Conservation (phyloP, 2,888 invertebrate species). For the Parnassius mnemosyne region DNA sequence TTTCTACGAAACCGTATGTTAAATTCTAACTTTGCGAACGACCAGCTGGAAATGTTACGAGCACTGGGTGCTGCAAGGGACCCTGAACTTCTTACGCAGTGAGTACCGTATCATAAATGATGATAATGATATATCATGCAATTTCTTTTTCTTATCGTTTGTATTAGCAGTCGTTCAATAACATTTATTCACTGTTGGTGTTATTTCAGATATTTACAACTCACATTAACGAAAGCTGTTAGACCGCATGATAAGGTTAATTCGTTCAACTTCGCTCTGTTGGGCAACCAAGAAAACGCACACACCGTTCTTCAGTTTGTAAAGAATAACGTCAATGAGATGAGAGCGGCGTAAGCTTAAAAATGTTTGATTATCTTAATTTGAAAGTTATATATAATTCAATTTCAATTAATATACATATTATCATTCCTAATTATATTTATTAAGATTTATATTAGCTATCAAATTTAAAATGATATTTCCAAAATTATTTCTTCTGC, state of each 20-base stretch:
- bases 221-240: constrained; percentile 58
- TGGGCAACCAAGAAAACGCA: constrained; percentile 60
- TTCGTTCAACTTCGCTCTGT: constrained; percentile 65
- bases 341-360: constrained; percentile 57
- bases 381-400: too few relatives aligned
- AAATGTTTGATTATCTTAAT: too few relatives aligned
- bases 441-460: too few relatives aligned
- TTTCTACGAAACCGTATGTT: constrained; percentile 64
- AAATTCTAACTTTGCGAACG: constrained; percentile 65
- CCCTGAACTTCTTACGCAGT: constrained; percentile 53
- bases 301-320: constrained; percentile 59
- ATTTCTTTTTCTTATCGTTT: neutral
- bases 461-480: too few relatives aligned
- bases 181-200: too few relatives aligned
- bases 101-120: too few relatives aligned
- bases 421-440: too few relatives aligned
- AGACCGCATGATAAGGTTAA: constrained; percentile 67
- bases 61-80: constrained; percentile 70
- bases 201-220: constrained; percentile 54
- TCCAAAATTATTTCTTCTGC: too few relatives aligned
- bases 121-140: neutral
- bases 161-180: neutral
- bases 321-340: constrained; percentile 55
- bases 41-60: constrained; percentile 71
- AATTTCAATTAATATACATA: too few relatives aligned